Conservation (phyloP, 2,113 vertebrate genomes). For the Spea bombifrons region DNA sequence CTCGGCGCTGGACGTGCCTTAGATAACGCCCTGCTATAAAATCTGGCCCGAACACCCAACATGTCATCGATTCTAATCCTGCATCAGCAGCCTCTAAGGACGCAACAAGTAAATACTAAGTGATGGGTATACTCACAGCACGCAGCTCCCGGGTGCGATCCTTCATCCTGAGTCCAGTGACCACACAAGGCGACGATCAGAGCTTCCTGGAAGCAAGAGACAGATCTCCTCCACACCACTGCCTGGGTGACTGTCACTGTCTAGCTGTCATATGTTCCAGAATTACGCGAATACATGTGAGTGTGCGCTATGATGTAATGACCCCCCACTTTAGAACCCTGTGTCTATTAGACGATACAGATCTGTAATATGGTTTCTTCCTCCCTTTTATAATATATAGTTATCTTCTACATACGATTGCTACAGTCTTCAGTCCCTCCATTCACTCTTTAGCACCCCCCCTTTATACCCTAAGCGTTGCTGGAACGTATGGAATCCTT, state of each 20-base stretch:
- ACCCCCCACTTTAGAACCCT: neutral
- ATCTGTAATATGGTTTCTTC: no score
- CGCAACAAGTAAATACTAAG: slow-evolving; percentile 21
- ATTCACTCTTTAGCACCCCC: neutral
- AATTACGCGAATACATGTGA: slow-evolving; percentile 1
- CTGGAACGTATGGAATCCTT: neutral
- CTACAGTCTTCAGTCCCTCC: neutral
- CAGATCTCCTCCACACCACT: slow-evolving; percentile 1
- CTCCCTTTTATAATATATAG: neutral
- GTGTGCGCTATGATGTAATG: neutral
- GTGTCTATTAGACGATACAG: neutral
- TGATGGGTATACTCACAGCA: slow-evolving; percentile 40
- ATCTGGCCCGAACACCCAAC: no score
- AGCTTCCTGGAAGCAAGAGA: neutral
- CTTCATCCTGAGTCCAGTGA: slow-evolving; percentile 46
- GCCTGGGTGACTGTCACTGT: neutral
- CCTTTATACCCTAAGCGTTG: neutral
- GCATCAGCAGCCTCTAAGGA: neutral
- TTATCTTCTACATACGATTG: neutral
- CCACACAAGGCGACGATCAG: slow-evolving; percentile 10
- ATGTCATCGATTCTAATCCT: no score
- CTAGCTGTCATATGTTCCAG: neutral
- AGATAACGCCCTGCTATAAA: no score
- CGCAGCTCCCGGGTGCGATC: slow-evolving; percentile 52
- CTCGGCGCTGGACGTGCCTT: no score